phyloP scores from a whole-genome alignment of 2,113 vertebrate species.

The Chionomys nivalis region DNA sequence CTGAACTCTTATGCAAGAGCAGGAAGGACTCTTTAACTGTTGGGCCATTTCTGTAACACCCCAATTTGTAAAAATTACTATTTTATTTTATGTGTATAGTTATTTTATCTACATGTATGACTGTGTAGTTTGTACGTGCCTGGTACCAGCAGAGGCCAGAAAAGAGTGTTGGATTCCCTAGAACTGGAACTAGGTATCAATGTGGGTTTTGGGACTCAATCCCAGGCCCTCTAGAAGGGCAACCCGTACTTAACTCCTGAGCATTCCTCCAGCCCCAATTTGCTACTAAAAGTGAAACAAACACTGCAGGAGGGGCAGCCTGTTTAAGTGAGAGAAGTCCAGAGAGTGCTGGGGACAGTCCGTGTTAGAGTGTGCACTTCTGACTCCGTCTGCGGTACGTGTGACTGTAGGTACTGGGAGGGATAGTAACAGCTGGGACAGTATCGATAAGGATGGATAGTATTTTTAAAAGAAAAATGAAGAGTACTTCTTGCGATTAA shows the following conservation, averaged over 20 bases:
- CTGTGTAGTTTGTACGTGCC: background rate
- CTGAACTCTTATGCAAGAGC: background rate
- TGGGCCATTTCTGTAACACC: background rate
- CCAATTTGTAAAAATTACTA: background rate
- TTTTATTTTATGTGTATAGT: background rate
- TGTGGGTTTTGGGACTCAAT: background rate
- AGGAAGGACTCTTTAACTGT: background rate
- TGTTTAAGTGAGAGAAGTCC: background rate
- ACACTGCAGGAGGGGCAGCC: background rate
- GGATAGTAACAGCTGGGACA: background rate
- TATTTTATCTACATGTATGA: background rate
- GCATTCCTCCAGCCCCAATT: background rate
- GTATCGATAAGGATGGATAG: background rate
- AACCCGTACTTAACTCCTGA: background rate
- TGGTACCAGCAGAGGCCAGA: background rate
- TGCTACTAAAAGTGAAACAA: conserved; percentile 48
- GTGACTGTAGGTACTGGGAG: background rate
- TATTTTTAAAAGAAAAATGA: conserved; percentile 14
- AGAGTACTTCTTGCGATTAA: background rate
- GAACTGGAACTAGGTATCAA: background rate
- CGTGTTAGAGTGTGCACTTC: background rate
- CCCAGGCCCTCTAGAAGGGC: background rate
- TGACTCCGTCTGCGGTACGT: background rate
- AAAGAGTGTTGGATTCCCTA: background rate
- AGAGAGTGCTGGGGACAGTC: background rate